phyloP scores from a whole-genome alignment of 2,888 invertebrate genomes.

The Laothoe populi region DNA sequence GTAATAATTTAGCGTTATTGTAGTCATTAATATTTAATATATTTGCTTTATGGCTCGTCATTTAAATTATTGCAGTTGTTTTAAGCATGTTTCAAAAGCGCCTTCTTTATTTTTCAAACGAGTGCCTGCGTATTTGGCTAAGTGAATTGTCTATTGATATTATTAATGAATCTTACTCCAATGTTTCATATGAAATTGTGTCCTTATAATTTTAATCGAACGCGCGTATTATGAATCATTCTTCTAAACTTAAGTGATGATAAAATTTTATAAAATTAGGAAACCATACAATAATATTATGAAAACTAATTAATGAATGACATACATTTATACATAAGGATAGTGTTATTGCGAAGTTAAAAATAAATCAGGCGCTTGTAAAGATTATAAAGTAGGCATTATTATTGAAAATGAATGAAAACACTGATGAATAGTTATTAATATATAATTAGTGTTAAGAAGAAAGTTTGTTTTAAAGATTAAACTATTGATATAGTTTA shows the following conservation, averaged over 20 bases:
- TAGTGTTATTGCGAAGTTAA: conserved; percentile 70
- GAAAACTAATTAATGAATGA: conserved; percentile 61
- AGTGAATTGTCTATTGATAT: conserved; percentile 52
- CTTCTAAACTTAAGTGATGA: conserved; percentile 63
- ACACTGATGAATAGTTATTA: conserved; percentile 84
- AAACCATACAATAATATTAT: conserved; percentile 64
- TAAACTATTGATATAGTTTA: conserved; percentile 85
- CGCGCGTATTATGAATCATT: conserved; percentile 53
- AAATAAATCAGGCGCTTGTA: conserved; percentile 80
- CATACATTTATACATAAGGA: conserved; percentile 68
- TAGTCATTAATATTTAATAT: conserved; percentile 83
- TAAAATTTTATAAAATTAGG: conserved; percentile 71
- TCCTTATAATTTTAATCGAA: conserved; percentile 60
- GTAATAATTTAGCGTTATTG: conserved; percentile 81
- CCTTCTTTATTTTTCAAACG: conserved; percentile 75
- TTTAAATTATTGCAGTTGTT: conserved; percentile 78
- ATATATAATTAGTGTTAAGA: conserved; percentile 81
- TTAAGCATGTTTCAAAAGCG: conserved; percentile 67
- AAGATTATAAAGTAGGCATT: conserved; percentile 84
- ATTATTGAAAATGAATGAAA: conserved; percentile 81
- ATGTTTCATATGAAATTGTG: conserved; percentile 49
- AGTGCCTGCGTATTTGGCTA: conserved; percentile 74
- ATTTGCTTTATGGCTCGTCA: conserved; percentile 79
- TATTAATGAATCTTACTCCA: conserved; percentile 58
- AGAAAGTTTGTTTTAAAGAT: conserved; percentile 84